These are phyloP conservation scores for Holcopasites calliopsidis DNA, from an alignment of 1,140 invertebrate species.

Conservation along the genomic window DNA sequence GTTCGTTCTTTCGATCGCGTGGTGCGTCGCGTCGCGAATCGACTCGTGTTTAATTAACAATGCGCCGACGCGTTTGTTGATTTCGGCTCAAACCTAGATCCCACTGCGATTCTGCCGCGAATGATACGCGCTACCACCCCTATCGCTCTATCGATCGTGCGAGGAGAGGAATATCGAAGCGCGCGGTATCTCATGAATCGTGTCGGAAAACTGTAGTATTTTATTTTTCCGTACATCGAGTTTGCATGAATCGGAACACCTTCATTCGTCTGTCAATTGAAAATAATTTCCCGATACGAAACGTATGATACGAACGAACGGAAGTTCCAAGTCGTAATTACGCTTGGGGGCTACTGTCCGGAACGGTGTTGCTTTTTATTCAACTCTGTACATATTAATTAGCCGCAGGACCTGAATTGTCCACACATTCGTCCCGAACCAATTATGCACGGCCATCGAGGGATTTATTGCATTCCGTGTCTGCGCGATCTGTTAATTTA, in stretches of 20 bases:
- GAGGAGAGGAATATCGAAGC: too few species aligned
- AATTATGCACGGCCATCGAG: too few species aligned
- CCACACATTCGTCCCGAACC: neutral
- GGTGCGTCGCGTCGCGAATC: neutral
- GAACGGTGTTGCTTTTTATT: conserved; percentile 15
- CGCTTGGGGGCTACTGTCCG: neutral
- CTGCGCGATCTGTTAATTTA: neutral
- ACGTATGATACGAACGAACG: neutral
- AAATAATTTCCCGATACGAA: neutral
- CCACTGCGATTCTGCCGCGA: too few species aligned
- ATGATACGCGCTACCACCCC: too few species aligned
- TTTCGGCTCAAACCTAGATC: neutral
- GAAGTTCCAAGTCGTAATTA: conserved; percentile 18
- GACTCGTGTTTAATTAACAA: conserved; percentile 37
- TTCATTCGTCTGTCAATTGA: neutral
- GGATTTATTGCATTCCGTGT: neutral
- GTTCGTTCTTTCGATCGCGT: conserved; percentile 37
- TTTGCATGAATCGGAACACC: neutral
- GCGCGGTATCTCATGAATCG: too few species aligned
- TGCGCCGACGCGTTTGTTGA: neutral
- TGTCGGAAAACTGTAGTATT: too few species aligned
- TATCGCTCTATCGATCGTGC: too few species aligned
- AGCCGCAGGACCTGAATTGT: neutral
- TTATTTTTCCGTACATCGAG: neutral
- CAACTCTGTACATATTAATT: neutral